phyloP scores from a whole-genome alignment of 2,888 invertebrate genomes.

The Muschampia plurimacula region DNA sequence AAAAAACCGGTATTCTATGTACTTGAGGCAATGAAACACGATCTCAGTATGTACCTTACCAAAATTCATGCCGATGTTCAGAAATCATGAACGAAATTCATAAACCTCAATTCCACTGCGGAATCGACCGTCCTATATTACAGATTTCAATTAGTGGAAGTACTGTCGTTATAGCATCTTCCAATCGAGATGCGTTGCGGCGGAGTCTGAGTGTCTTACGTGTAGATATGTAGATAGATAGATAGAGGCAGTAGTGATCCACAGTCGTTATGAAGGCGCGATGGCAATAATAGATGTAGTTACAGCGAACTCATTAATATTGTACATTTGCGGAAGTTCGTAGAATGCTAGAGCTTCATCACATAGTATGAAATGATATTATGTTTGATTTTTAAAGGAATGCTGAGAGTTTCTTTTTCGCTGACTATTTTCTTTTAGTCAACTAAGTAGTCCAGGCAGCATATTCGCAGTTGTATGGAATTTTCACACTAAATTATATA shows the following conservation, averaged over 20 bases:
- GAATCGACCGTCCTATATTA: slow-evolving; percentile 26
- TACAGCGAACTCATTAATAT: neutral
- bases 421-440: too few relatives aligned
- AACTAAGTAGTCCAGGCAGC: too few relatives aligned
- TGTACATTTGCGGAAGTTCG: neutral
- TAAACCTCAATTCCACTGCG: slow-evolving; percentile 13
- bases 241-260: neutral
- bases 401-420: too few relatives aligned
- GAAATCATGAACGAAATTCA: slow-evolving; percentile 23
- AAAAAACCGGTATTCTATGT: too few relatives aligned
- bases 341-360: neutral
- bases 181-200: slow-evolving; percentile 19
- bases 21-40: slow-evolving; percentile 4
- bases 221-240: slow-evolving; percentile 4
- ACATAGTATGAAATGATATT: neutral
- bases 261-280: slow-evolving; percentile 15
- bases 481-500: too few relatives aligned
- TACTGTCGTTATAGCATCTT: slow-evolving; percentile 35
- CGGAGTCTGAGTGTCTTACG: slow-evolving; percentile 10
- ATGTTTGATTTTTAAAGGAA: neutral
- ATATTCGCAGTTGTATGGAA: too few relatives aligned
- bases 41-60: neutral
- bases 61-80: neutral
- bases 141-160: slow-evolving; percentile 37
- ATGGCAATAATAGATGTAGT: neutral